Conservation (phyloP, 2,888 invertebrate genomes). For the Drosophila ustulata region DNA sequence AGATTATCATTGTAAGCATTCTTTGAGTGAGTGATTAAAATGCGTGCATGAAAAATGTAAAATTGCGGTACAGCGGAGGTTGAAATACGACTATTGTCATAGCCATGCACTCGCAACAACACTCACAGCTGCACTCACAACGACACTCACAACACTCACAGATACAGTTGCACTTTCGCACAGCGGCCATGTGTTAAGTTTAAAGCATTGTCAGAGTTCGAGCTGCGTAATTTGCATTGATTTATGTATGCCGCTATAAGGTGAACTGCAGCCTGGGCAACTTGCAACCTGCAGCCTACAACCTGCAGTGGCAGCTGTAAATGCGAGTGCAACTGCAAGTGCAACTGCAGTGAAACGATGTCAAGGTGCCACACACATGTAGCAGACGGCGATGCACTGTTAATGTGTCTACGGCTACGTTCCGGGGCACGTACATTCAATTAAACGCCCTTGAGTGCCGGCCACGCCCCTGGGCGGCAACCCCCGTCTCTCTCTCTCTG, state of each 20-base stretch:
- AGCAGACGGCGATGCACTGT: slow-evolving; percentile 60
- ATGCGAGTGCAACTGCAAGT: slow-evolving; percentile 29
- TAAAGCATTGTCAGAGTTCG: slow-evolving; percentile 61
- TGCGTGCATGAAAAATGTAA: slow-evolving; percentile 60
- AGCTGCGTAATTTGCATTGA: slow-evolving; percentile 75
- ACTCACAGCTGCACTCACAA: background rate
- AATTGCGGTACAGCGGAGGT: slow-evolving; percentile 17
- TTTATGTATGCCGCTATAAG: slow-evolving; percentile 52
- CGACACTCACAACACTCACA: background rate
- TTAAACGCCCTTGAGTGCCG: slow-evolving; percentile 79
- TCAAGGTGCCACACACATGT: slow-evolving; percentile 65
- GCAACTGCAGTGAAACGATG: slow-evolving; percentile 52
- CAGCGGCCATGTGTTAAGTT: slow-evolving; percentile 66
- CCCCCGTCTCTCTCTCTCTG: background rate
- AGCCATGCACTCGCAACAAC: slow-evolving; percentile 18
- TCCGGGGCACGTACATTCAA: slow-evolving; percentile 76
- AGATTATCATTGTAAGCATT: slow-evolving; percentile 78
- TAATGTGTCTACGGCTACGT: slow-evolving; percentile 75
- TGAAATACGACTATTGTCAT: slow-evolving; percentile 51
- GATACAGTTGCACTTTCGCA: background rate
- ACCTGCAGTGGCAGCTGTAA: slow-evolving; percentile 5
- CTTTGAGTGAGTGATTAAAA: slow-evolving; percentile 78
- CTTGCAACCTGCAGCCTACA: slow-evolving; percentile 16
- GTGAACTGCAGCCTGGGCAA: slow-evolving; percentile 25
- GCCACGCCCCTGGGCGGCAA: slow-evolving; percentile 43